phyloP scores from a whole-genome alignment of 2,113 vertebrate species.

The Puma concolor region DNA sequence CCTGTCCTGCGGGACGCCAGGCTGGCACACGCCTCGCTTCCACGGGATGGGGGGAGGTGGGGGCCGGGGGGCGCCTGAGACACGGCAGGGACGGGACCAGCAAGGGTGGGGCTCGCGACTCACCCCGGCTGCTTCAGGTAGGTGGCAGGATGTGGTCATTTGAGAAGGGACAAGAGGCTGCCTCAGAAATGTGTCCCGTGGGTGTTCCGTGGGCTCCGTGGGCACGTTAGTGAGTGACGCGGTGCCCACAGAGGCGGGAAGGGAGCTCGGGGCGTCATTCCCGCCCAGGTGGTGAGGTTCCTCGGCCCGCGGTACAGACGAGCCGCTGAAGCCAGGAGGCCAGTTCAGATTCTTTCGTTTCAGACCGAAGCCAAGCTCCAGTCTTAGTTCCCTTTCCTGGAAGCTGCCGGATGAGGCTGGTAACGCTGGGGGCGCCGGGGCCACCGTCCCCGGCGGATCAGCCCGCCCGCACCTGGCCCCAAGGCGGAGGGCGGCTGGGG shows the following conservation, averaged over 20 bases:
- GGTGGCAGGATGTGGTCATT: neutral
- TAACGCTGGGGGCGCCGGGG: too few species aligned
- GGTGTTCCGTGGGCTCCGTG: neutral
- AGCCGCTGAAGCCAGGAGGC: neutral
- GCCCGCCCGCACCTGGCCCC: neutral
- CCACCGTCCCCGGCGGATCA: accelerated
- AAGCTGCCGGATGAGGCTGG: accelerated
- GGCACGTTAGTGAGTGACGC: neutral
- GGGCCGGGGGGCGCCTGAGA: accelerated
- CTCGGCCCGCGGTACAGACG: neutral
- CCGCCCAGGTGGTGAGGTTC: neutral
- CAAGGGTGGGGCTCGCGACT: accelerated
- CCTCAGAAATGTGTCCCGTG: neutral
- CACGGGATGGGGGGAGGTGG: neutral
- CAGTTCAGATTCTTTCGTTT: neutral
- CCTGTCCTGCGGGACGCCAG: accelerated
- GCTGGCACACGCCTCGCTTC: accelerated
- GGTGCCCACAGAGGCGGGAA: neutral
- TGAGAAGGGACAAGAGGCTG: neutral
- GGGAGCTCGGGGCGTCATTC: neutral
- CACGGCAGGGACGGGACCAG: accelerated
- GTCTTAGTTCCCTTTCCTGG: accelerated
- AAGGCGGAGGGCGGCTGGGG: neutral
- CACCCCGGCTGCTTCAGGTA: accelerated
- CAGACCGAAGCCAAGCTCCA: neutral